Base-by-base conservation (phyloP, 1,140 invertebrate genomes). In the Sycophaga agraensis region DNA sequence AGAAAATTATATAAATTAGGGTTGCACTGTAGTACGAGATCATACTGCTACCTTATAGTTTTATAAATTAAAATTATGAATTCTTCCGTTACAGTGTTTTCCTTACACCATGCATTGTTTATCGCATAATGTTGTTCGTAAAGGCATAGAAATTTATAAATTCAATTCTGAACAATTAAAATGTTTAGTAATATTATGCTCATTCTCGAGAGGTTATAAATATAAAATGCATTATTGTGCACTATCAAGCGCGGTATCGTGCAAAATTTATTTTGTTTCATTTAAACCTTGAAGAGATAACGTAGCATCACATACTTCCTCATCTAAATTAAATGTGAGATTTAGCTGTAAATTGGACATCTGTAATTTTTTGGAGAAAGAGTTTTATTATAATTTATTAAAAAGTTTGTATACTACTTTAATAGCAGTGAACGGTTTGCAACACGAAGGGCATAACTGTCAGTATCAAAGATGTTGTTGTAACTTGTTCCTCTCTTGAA, bases 321-420 rank as follows among this genome's bases (percentile, higher is more conserved):
- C 37, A 21, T 51, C 45, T 34, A 49, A 49, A 58, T 22, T 40
- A 34, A 42, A 43, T 14, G n/a, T 34, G 48, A 43, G 39, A 11
- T 40, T 59, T 53, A 45, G 49, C 48, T 9, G 34, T 9, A 22
- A 5, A 39, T 60, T 60, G 58, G 58, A 53, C 40, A 60, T 60
- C 49, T 50, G 12, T 35, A 53, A 53, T 60, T 50, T 26, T 14
- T n/a, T 53, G 49, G 58, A 45, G 22, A 45, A 60, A 53, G 58
- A 53, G 51, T 35, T 16, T 12, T 21, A 26, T 59, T 40, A 21
- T 17, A 35, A 37, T 26, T 28, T 39, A n/a, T 1, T 34, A 55
- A 14, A 14, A 42, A 40, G 9, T 17, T 39, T 11, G n/a, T 11
- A 8, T 31, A 14, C 12, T 39, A 24, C 12, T 53, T 40, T 40